These are phyloP conservation scores for Chrysomallon squamiferum DNA, from an alignment of 1,140 invertebrate species.

Conservation along the genomic window DNA sequence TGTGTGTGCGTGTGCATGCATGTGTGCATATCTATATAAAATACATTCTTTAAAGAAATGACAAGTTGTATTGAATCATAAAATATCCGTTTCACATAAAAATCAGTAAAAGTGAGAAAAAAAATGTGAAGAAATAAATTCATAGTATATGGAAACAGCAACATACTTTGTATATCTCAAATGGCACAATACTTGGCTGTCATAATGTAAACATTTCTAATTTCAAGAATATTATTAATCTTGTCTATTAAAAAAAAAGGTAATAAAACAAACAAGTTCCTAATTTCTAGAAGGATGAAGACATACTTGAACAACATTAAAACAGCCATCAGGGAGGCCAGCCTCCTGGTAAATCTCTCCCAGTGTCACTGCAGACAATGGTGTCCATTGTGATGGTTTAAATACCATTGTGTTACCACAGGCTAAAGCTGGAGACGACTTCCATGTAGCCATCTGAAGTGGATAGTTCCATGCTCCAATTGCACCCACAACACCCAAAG, in stretches of 20 bases:
- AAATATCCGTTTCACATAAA: too few relatives aligned
- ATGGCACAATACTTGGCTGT: too few relatives aligned
- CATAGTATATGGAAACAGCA: too few relatives aligned
- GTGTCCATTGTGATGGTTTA: constrained; percentile 68
- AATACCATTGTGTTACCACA: constrained; percentile 69
- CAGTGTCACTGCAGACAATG: constrained; percentile 66
- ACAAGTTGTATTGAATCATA: too few relatives aligned
- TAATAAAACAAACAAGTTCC: not conserved
- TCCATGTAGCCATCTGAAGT: constrained; percentile 68
- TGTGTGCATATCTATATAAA: too few relatives aligned
- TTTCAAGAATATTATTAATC: too few relatives aligned
- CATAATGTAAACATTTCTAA: too few relatives aligned
- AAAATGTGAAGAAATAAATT: too few relatives aligned
- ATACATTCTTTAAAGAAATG: too few relatives aligned
- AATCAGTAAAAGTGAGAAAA: too few relatives aligned
- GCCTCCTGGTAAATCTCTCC: constrained; percentile 66
- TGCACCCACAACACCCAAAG: constrained; percentile 67
- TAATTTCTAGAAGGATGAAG: not conserved
- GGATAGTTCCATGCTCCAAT: constrained; percentile 72
- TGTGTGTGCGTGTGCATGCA: too few relatives aligned
- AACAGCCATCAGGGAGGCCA: constrained; percentile 67
- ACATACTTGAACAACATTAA: constrained; percentile 68
- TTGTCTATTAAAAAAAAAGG: not conserved
- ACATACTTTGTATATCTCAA: too few relatives aligned
- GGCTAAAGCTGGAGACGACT: constrained; percentile 67